Percentiles rank a stretch among this genome's conserved stretches.
Evolutionary conservation across 2,113 vertebrate species (phyloP).

Genomic region (Acanthisitta chloris): DNA sequence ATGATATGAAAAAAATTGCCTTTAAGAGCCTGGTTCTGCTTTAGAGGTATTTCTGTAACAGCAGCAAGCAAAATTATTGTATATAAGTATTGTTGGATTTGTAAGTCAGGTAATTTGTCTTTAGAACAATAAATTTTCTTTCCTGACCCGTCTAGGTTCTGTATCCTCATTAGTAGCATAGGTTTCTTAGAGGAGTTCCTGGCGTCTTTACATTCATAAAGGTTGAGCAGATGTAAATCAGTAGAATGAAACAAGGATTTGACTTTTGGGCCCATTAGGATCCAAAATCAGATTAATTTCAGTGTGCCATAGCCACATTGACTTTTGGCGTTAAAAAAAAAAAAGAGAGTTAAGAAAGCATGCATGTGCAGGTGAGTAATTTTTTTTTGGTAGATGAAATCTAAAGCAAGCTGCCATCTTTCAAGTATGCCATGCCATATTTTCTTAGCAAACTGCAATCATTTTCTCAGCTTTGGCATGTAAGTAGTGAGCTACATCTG

Average conservation of each 20-base stretch:
- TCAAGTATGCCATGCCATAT: not conserved
- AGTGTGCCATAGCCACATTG: not conserved
- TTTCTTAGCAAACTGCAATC: not conserved
- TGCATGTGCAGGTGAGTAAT: not conserved
- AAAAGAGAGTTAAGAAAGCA: rapidly evolving
- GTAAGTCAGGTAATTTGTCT: not conserved
- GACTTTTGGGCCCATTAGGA: not conserved
- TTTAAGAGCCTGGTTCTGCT: not conserved
- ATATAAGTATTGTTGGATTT: not conserved
- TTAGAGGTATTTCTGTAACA: not conserved
- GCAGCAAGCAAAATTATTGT: not conserved
- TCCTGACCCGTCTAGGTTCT: not conserved
- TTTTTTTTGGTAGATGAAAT: not conserved
- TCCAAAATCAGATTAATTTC: not conserved
- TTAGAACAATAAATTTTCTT: not conserved
- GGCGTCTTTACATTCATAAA: not conserved
- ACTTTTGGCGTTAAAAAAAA: not conserved
- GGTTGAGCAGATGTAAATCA: not conserved
- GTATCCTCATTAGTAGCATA: not conserved
- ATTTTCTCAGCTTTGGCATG: not conserved
- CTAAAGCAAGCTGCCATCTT: not conserved
- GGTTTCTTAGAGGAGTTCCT: not conserved
- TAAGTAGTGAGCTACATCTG: not conserved
- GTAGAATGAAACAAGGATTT: not conserved
- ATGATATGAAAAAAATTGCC: not conserved